phyloP scores from a whole-genome alignment of 2,888 invertebrate genomes.

The Ectemnius cavifrons region DNA sequence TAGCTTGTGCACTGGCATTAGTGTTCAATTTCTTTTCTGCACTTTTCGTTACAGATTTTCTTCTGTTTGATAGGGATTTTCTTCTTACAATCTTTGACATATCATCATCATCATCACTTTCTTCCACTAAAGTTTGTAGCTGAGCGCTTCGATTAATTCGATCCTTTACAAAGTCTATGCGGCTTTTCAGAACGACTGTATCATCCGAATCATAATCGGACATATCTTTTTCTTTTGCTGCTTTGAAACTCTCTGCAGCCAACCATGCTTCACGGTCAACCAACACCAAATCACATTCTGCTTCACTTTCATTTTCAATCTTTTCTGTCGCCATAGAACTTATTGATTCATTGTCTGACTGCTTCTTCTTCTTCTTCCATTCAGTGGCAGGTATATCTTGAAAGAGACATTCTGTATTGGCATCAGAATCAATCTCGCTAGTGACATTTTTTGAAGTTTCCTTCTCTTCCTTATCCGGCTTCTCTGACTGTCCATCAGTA shows the following conservation, averaged over 20 bases:
- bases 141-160: neutral
- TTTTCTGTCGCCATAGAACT: slow-evolving; percentile 37
- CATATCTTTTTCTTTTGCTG: slow-evolving; percentile 16
- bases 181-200: slow-evolving; percentile 48
- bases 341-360: slow-evolving; percentile 34
- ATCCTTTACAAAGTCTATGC: slow-evolving; percentile 11
- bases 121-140: slow-evolving; percentile 1
- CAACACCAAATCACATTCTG: slow-evolving; percentile 55
- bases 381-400: slow-evolving; percentile 66
- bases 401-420: slow-evolving; percentile 53
- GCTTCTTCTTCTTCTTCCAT: slow-evolving; percentile 47
- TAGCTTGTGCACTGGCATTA: slow-evolving; percentile 6
- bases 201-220: slow-evolving; percentile 63
- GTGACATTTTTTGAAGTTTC: slow-evolving; percentile 18
- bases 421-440: slow-evolving; percentile 48
- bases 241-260: slow-evolving; percentile 34
- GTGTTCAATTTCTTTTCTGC: neutral
- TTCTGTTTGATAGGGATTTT: slow-evolving; percentile 1
- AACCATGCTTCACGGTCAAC: slow-evolving; percentile 50
- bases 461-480: neutral
- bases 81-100: neutral
- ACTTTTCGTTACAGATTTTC: neutral
- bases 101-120: slow-evolving; percentile 7
- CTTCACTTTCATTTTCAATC: slow-evolving; percentile 50
- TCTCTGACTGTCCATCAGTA: neutral